Conservation (phyloP, 2,113 vertebrate genomes). For the Trinectes maculatus region DNA sequence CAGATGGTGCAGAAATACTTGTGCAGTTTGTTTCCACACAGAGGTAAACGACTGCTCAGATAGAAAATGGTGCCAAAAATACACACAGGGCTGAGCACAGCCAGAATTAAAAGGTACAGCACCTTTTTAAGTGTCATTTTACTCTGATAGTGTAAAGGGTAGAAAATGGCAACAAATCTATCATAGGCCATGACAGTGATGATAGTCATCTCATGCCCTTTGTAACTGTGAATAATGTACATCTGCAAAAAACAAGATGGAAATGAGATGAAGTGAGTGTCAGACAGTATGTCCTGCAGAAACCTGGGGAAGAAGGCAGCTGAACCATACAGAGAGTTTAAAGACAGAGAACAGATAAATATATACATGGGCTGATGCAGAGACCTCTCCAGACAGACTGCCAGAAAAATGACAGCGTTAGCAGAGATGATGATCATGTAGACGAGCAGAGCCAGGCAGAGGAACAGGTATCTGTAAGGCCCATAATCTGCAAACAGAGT, state of each 20-base stretch:
- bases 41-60: neutral
- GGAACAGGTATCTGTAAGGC: conserved; percentile 12
- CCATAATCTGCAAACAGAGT: conserved; percentile 27
- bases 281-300: conserved; percentile 31
- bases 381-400: conserved; percentile 23
- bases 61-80: neutral
- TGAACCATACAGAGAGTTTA: conserved; percentile 46
- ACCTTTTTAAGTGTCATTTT: conserved; percentile 11
- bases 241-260: conserved; percentile 24
- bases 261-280: conserved; percentile 36
- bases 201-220: neutral
- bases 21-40: conserved; percentile 25
- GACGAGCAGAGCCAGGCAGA: conserved; percentile 27
- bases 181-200: conserved; percentile 49
- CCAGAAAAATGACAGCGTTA: conserved; percentile 26
- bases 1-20: conserved; percentile 28
- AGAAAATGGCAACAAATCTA: conserved; percentile 35
- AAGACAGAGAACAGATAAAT: conserved; percentile 42
- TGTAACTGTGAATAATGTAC: conserved; percentile 24
- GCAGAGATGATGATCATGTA: conserved; percentile 32
- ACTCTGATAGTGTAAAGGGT: conserved; percentile 40
- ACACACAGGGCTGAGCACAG: neutral
- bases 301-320: conserved; percentile 50
- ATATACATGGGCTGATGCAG: conserved; percentile 52
- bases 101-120: neutral